Evolutionary conservation across 1,140 invertebrate species (phyloP).

Genomic region (Palaemon carinicauda): DNA sequence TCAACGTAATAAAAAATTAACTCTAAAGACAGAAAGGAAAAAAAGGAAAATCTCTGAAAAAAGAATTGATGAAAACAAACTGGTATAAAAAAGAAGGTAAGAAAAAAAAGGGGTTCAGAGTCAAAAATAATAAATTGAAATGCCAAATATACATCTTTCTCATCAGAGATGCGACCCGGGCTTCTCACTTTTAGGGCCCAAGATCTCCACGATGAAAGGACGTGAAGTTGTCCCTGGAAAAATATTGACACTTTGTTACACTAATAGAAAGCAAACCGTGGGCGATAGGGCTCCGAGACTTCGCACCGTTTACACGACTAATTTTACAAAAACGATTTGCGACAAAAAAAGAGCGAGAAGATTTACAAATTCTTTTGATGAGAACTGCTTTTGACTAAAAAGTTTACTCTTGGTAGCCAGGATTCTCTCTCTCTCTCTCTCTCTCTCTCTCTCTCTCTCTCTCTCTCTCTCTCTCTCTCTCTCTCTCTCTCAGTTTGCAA

Average conservation of each 20-base stretch:
- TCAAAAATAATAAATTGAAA: neutral
- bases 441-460: neutral
- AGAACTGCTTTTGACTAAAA: neutral
- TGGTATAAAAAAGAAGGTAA: neutral
- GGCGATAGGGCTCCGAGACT: slow-evolving; percentile 42
- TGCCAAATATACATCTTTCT: neutral
- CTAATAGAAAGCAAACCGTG: slow-evolving; percentile 53
- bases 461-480: neutral
- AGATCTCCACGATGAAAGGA: slow-evolving; percentile 31
- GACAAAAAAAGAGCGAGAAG: neutral
- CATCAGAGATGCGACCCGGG: neutral
- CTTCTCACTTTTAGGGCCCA: slow-evolving; percentile 37
- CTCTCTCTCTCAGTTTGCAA: neutral
- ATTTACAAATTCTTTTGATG: slow-evolving; percentile 52
- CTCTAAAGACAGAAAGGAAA: too few relatives aligned
- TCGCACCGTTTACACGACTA: slow-evolving; percentile 43
- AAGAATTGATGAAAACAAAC: too few relatives aligned
- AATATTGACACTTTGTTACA: slow-evolving; percentile 55
- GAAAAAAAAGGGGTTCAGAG: neutral
- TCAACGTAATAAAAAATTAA: too few relatives aligned
- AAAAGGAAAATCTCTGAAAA: neutral
- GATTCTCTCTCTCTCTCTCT: neutral
- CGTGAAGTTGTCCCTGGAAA: slow-evolving; percentile 47
- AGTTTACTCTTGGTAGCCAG: neutral
- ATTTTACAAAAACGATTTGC: slow-evolving; percentile 25